Conservation (phyloP, 2,113 vertebrate species). For the Grammomys surdaster region DNA sequence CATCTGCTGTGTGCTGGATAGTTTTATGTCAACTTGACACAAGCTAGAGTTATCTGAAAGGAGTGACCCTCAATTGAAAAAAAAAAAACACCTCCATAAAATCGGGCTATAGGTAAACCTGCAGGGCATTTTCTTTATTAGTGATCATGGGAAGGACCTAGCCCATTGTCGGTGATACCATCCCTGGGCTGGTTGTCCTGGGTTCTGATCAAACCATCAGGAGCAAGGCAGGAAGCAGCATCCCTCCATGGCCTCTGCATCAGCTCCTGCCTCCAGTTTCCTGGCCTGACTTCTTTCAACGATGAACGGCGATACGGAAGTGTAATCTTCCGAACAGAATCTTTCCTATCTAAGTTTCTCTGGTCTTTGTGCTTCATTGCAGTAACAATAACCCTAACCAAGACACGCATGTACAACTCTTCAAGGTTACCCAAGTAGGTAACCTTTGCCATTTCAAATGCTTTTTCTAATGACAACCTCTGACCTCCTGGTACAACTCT, state of each 20-base stretch:
- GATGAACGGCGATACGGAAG: neutral
- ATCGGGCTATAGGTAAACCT: too few species aligned
- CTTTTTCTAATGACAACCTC: neutral
- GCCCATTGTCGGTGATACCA: neutral
- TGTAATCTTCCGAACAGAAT: neutral
- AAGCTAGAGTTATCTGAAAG: neutral
- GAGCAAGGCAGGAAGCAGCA: neutral
- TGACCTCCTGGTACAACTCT: neutral
- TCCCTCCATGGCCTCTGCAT: neutral
- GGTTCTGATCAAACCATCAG: neutral
- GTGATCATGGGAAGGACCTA: neutral
- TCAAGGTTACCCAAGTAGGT: neutral
- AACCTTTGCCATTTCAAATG: neutral
- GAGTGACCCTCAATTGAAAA: neutral
- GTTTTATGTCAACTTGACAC: neutral
- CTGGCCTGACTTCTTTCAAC: neutral
- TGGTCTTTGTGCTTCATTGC: neutral
- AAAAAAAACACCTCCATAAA: neutral
- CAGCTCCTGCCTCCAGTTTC: neutral
- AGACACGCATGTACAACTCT: neutral
- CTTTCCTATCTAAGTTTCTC: neutral
- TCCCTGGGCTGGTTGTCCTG: neutral
- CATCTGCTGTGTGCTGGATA: neutral
- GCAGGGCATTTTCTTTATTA: neutral
- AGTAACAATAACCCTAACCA: neutral